phyloP scores from a whole-genome alignment of 1,140 invertebrate species.

The Drosophila hydei region DNA sequence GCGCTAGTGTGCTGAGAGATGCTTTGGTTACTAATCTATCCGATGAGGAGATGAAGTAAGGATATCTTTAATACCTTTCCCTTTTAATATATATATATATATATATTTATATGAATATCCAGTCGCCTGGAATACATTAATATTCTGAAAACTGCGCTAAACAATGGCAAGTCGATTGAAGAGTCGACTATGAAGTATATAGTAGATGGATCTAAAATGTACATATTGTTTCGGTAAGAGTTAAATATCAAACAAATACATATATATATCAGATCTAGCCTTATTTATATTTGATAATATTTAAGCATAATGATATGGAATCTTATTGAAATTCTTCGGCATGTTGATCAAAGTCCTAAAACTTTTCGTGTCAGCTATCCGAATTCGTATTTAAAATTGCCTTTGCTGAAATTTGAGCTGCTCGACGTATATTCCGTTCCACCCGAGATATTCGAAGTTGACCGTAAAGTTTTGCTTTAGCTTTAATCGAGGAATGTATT shows the following conservation, averaged over 20 bases:
- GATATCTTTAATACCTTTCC: too few species aligned
- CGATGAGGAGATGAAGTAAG: slow-evolving; percentile 69
- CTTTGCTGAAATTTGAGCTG: slow-evolving; percentile 76
- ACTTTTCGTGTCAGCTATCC: slow-evolving; percentile 49
- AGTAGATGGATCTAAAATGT: slow-evolving; percentile 41
- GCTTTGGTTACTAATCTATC: slow-evolving; percentile 69
- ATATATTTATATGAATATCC: neutral
- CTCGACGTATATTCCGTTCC: slow-evolving; percentile 54
- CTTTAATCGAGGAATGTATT: neutral
- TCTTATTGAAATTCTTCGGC: slow-evolving; percentile 62
- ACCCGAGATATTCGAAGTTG: slow-evolving; percentile 62
- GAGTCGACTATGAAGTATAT: slow-evolving; percentile 51
- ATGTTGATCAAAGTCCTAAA: slow-evolving; percentile 59
- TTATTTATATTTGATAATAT: neutral
- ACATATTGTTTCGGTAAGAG: slow-evolving; percentile 44
- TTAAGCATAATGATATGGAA: slow-evolving; percentile 66
- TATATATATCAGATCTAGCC: slow-evolving; percentile 10
- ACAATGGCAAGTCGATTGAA: slow-evolving; percentile 44
- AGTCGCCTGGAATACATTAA: slow-evolving; percentile 62
- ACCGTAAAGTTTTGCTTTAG: slow-evolving; percentile 53
- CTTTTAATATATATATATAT: neutral
- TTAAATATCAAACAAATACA: neutral
- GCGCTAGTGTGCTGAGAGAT: slow-evolving; percentile 47
- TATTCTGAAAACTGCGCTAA: slow-evolving; percentile 48
- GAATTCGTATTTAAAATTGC: slow-evolving; percentile 67